phyloP scores from a whole-genome alignment of 1,140 invertebrate genomes.

The Vollenhovia emeryi region DNA sequence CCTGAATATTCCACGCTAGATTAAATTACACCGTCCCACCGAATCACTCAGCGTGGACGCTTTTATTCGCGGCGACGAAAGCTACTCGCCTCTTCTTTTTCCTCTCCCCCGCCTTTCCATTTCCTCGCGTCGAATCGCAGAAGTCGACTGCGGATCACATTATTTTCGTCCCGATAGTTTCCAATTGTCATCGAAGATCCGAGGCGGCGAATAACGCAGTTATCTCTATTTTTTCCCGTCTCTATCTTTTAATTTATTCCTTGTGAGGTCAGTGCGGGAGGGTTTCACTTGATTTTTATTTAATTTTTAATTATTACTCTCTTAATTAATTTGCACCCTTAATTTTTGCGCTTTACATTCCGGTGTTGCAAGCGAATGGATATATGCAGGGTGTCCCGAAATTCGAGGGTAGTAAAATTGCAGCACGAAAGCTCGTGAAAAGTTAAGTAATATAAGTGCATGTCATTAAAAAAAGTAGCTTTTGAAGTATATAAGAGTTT shows the following conservation, averaged over 20 bases:
- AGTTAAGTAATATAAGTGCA: no score
- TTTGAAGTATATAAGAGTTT: no score
- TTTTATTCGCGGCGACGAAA: conserved; percentile 11
- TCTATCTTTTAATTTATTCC: neutral
- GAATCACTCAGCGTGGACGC: conserved; percentile 28
- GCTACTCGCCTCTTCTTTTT: neutral
- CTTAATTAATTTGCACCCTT: neutral
- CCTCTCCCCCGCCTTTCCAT: neutral
- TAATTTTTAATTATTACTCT: neutral
- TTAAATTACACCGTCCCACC: conserved; percentile 43
- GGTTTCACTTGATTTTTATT: neutral
- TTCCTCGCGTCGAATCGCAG: neutral
- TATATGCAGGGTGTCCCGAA: no score
- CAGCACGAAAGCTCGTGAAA: no score
- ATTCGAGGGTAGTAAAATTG: no score
- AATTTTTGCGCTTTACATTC: neutral
- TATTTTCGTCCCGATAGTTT: neutral
- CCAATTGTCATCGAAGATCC: neutral
- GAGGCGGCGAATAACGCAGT: neutral
- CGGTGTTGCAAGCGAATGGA: neutral
- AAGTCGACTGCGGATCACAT: neutral
- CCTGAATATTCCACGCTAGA: conserved; percentile 49
- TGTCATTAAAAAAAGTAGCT: no score
- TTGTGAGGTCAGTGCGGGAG: neutral
- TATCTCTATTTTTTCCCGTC: neutral